phyloP scores from a whole-genome alignment of 2,888 invertebrate genomes.

The Aphidoletes aphidimyza region DNA sequence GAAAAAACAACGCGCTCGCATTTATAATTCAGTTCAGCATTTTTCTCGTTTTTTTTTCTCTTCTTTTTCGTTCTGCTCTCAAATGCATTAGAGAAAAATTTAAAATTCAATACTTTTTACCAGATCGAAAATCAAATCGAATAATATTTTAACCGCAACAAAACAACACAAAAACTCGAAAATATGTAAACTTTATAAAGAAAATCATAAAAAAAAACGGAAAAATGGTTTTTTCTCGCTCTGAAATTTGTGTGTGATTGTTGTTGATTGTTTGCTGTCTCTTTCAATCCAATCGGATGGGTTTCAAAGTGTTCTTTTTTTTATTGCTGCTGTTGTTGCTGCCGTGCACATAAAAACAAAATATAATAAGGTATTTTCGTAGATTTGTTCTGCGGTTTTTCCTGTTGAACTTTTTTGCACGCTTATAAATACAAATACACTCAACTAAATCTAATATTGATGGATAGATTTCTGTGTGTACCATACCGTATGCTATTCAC shows the following conservation, averaged over 20 bases:
- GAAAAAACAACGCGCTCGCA: not conserved
- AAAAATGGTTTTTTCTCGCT: no score
- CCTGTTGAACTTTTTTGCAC: not conserved
- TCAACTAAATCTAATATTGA: conserved; percentile 52
- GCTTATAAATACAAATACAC: not conserved
- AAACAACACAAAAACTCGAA: not conserved
- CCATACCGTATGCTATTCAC: no score
- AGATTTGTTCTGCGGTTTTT: conserved; percentile 40
- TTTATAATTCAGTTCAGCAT: conserved; percentile 10
- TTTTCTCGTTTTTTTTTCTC: conserved; percentile 7
- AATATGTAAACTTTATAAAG: conserved; percentile 2
- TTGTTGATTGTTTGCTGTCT: not conserved
- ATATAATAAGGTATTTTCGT: conserved; percentile 52
- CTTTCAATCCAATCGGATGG: not conserved
- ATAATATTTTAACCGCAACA: not conserved
- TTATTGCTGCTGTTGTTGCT: not conserved
- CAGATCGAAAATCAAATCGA: not conserved
- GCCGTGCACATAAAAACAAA: not conserved
- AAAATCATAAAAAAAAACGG: conserved; percentile 42
- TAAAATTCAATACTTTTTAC: conserved; percentile 14
- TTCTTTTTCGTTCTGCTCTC: no score
- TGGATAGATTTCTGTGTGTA: not conserved
- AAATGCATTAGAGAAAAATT: not conserved
- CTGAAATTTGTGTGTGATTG: conserved; percentile 30
- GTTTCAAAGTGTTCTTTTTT: not conserved